Conservation (phyloP, 2,888 invertebrate species). For the Pyrocoelia pectoralis region DNA sequence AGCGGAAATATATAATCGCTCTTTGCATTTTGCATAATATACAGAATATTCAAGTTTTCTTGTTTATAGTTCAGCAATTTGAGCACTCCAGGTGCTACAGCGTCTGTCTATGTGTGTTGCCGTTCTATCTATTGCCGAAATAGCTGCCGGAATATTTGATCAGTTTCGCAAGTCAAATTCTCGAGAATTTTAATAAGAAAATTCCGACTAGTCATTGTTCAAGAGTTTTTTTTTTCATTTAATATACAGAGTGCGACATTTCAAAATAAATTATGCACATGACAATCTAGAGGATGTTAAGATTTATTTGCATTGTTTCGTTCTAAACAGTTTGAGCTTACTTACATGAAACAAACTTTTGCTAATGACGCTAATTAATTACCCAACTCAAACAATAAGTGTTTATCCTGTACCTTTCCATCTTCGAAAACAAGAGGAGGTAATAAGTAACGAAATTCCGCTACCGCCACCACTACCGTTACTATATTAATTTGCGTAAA, state of each 20-base stretch:
- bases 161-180: not conserved
- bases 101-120: conserved; percentile 2
- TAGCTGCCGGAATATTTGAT: conserved; percentile 13
- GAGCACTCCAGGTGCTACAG: conserved; percentile 19
- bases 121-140: conserved; percentile 2
- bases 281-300: not conserved
- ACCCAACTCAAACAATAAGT: conserved; percentile 10
- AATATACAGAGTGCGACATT: not conserved
- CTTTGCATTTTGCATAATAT: conserved; percentile 21
- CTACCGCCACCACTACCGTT: too few species aligned
- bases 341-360: not conserved
- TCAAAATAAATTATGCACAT: not conserved
- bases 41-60: conserved; percentile 21
- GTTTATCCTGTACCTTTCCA: not conserved
- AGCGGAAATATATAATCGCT: conserved; percentile 18
- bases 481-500: not conserved
- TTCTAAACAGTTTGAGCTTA: not conserved
- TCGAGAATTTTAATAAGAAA: conserved; percentile 16
- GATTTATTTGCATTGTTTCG: conserved; percentile 3
- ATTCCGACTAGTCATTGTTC: conserved; percentile 10
- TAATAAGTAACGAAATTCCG: not conserved
- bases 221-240: not conserved
- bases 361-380: conserved; percentile 9
- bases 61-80: conserved; percentile 31
- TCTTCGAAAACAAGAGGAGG: conserved; percentile 2